Evolutionary conservation across 2,888 invertebrate genomes (phyloP), one percentile per base, ranked within the genome.

Genomic region (Choreutis nemorana): DNA sequence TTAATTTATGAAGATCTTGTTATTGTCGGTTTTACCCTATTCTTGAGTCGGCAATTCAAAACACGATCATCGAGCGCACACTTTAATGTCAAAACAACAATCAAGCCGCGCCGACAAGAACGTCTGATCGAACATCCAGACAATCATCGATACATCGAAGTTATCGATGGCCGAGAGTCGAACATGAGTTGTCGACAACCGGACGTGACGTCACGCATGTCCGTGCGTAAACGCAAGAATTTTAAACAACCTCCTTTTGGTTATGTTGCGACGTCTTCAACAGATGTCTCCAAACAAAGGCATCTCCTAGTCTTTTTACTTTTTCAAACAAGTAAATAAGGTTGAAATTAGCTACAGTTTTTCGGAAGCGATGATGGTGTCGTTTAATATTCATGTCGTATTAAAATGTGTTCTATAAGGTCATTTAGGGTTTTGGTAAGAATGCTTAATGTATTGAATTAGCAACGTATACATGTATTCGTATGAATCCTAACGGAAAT

Each of bases 221-320:
- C 55, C 55, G 57, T 51, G 64, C 66, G 70, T 71, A 70, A 67
- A 70, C 65, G 53, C 57, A 60, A 67, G 73, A 72, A 78, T 75
- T 71, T 73, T 71, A 75, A 77, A 73, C 73, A 75, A 73, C 61
- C 67, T 60, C 51, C 57, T 64, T 66, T 67, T 60, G 53, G 62
- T n/a, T 64, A 60, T 62, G 65, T 59, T 57, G 61, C 57, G 57
- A 54, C 54, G 60, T 61, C 58, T 63, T 47, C 41, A 61, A 60
- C 65, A 71, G 55, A 71, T 70, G 68, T 67, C 68, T 62, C 53
- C 57, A 59, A 60, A 60, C 55, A 56, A 56, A 50, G 43, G 51
- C 46, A 43, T 54, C 48, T 45, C 50, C 45, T 54, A 26, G 34
- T 53, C 46, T 51, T 59, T 55, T 55, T 48, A 20, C 38, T 6